Evolutionary conservation across 2,113 vertebrate species (phyloP).

Genomic region (Orthonyx spaldingii): DNA sequence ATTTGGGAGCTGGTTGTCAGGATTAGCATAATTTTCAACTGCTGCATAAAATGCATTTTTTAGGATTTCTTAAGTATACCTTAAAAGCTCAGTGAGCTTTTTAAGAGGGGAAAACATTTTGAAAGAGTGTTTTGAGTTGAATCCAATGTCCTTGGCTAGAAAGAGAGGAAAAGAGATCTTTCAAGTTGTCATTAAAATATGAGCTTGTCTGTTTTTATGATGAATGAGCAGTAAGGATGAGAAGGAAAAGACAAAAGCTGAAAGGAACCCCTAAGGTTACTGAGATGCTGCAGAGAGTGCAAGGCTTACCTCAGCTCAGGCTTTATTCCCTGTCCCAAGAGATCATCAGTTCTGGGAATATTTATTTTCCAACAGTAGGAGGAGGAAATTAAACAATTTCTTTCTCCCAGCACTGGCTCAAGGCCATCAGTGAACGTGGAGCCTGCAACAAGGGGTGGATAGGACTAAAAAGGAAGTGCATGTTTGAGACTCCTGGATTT

Average conservation of each 20-base stretch:
- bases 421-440: neutral
- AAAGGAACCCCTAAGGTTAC: neutral
- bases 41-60: neutral
- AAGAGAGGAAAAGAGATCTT: neutral
- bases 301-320: neutral
- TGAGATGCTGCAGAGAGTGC: neutral
- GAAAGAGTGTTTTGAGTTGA: neutral
- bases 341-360: neutral
- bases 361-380: neutral
- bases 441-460: neutral
- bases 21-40: neutral
- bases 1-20: neutral
- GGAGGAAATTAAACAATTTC: neutral
- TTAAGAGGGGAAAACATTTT: neutral
- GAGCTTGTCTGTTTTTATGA: neutral
- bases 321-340: neutral
- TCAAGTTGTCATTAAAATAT: slow-evolving; percentile 18
- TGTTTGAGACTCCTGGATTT: neutral
- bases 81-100: neutral
- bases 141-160: neutral
- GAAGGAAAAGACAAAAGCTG: neutral
- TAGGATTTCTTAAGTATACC: neutral
- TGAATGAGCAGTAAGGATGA: neutral
- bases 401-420: neutral
- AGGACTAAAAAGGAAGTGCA: neutral